phyloP scores from a whole-genome alignment of 2,888 invertebrate species.

The Ornithoptera priamus region DNA sequence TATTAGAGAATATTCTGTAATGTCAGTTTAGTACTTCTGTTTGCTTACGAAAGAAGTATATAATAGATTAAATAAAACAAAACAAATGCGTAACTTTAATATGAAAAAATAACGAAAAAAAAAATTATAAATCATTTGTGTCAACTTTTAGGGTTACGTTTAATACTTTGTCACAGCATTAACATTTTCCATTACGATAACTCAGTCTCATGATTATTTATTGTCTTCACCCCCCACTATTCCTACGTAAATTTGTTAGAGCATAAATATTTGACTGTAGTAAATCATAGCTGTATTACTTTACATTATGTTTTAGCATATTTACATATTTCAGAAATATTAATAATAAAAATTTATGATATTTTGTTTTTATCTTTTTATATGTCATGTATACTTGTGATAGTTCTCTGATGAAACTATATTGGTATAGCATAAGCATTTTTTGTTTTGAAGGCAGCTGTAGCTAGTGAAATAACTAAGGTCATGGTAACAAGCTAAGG shows the following conservation, averaged over 20 bases:
- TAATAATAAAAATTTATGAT: not conserved
- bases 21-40: too few relatives aligned
- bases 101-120: constrained; percentile 1
- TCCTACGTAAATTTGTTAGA: constrained; percentile 9
- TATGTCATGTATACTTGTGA: too few relatives aligned
- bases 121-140: not conserved
- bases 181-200: constrained; percentile 22
- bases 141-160: constrained; percentile 8
- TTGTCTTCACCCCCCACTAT: constrained; percentile 10
- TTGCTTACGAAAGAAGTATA: too few relatives aligned
- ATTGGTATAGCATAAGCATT: too few relatives aligned
- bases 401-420: too few relatives aligned
- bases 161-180: constrained; percentile 5
- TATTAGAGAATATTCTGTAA: too few relatives aligned
- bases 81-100: not conserved
- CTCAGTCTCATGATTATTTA: constrained; percentile 22
- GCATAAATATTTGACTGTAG: constrained; percentile 3
- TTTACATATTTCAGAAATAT: not conserved
- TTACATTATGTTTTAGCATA: not conserved
- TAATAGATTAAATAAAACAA: too few relatives aligned
- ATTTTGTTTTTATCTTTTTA: not conserved
- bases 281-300: not conserved
- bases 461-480: too few relatives aligned
- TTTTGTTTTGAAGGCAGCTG: too few relatives aligned
- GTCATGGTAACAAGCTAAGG: too few relatives aligned